Base-by-base conservation (phyloP, 2,113 vertebrate genomes). In the Macquaria australasica region DNA sequence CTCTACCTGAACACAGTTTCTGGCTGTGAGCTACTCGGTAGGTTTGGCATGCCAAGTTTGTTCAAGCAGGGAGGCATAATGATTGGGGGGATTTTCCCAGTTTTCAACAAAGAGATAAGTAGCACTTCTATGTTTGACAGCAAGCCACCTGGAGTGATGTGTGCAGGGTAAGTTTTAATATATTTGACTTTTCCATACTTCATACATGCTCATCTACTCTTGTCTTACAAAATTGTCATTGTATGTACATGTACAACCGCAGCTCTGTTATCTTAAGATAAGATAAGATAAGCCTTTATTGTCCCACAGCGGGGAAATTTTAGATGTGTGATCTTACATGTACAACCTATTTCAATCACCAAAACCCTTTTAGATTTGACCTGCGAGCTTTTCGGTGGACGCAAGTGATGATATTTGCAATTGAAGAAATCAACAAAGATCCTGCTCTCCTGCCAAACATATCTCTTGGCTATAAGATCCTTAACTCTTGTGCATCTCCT, bases 31-130 rank as follows among this genome's bases (percentile, higher is more conserved):
- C 48, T 90, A 4, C 72, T 92, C 0, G 82, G 84, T 23, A 90
- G 69, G 21, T 94, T 95, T 76, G 51, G 89, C 41, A 92, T 95
- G 91, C 87, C 84, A 37, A 86, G 90, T 77, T 88, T 95, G 78
- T 93, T 88, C 55, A 92, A 93, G 73, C 60, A 82, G 60, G 96
- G 96, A 23, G 94, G 96, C n/a, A 89, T 96, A 45, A 94, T 95
- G 93, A 94, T 96, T 0, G 96, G 95, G 16, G 96, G 95, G 1
- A 95, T 96, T 89, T 96, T 96, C 66, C 96, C 95, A 0, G 77
- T 96, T 84, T 96, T 90, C 45, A 95, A 95, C 84, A 95, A 96
- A 90, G 93, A 96, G 59, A 76, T 94, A 34, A 25, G 73, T 70
- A 82, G 50, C 16, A 75, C 79, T 34, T 50, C 31, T 6, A 88